A percentile compares a stretch with the other conserved stretches of the same genome.
These are phyloP conservation scores for Clarias platycephalus DNA, from an alignment of 2,797 vertebrate genomes.

Conservation along the genomic window DNA sequence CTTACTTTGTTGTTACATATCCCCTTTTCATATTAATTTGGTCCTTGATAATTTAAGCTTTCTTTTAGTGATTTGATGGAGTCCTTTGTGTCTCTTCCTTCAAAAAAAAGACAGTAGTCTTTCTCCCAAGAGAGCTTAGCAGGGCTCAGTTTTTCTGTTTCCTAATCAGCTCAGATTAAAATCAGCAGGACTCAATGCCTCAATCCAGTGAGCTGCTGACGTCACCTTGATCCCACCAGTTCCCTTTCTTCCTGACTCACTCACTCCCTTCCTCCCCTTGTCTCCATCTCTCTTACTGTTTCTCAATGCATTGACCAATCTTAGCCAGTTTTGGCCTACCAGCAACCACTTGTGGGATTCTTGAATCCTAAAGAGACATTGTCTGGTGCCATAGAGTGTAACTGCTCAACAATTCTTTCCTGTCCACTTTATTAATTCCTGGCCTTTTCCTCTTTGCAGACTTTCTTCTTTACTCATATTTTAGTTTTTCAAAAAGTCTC, in stretches of 20 bases:
- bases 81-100: constrained; percentile 33
- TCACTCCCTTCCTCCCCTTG: constrained; percentile 45
- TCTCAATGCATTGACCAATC: constrained; percentile 38
- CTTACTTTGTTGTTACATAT: constrained; percentile 20
- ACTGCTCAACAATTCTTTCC: constrained; percentile 21
- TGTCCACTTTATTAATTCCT: constrained; percentile 42
- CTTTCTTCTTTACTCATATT: constrained; percentile 48
- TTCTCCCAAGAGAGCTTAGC: constrained; percentile 49
- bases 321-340: constrained; percentile 39
- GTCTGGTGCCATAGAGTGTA: constrained; percentile 31
- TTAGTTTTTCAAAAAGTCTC: constrained; percentile 57
- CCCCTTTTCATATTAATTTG: constrained; percentile 22
- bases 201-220: constrained; percentile 61
- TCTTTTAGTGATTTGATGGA: constrained; percentile 31
- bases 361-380: constrained; percentile 48
- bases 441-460: constrained; percentile 36
- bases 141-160: constrained; percentile 60
- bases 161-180: constrained; percentile 74
- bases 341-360: constrained; percentile 46
- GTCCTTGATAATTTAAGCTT: constrained; percentile 16
- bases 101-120: constrained; percentile 42
- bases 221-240: constrained; percentile 61
- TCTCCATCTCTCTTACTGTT: constrained; percentile 38
- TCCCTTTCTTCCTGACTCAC: constrained; percentile 49
- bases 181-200: constrained; percentile 69